Evolutionary conservation across 2,113 vertebrate genomes (phyloP).

Genomic region (Beaufortia kweichowensis): DNA sequence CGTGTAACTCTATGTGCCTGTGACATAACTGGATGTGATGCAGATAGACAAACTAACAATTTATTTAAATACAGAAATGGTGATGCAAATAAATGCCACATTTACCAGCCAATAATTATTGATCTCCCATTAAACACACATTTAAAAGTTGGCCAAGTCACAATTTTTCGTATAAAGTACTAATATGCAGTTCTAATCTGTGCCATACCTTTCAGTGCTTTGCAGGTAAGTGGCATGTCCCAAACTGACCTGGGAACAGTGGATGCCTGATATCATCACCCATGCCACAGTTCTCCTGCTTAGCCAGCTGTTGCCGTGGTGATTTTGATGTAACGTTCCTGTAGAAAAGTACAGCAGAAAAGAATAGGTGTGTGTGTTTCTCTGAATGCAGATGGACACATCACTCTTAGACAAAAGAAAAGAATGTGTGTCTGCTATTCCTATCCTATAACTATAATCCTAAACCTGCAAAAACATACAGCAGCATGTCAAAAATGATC

Average conservation of each 20-base stretch:
- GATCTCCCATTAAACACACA: too few relatives aligned
- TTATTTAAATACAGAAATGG: too few relatives aligned
- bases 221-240: slow-evolving; percentile 6
- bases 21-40: too few relatives aligned
- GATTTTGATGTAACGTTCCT: slow-evolving; percentile 43
- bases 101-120: too few relatives aligned
- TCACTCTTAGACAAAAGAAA: background rate
- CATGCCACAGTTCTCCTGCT: slow-evolving; percentile 25
- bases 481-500: too few relatives aligned
- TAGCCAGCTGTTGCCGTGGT: slow-evolving; percentile 34
- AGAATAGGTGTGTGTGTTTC: slow-evolving; percentile 36
- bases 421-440: background rate
- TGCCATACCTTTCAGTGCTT: background rate
- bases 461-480: background rate
- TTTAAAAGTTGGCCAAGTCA: too few relatives aligned
- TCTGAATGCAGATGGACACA: slow-evolving; percentile 16
- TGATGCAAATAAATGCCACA: background rate
- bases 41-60: too few relatives aligned
- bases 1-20: slow-evolving; percentile 9
- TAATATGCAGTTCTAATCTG: background rate
- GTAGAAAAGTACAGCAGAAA: slow-evolving; percentile 15
- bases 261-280: slow-evolving; percentile 33
- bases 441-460: too few relatives aligned
- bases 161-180: background rate
- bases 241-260: slow-evolving; percentile 30